Evolutionary conservation across 2,888 invertebrate genomes (phyloP).

Genomic region (Erpobdella octoculata): DNA sequence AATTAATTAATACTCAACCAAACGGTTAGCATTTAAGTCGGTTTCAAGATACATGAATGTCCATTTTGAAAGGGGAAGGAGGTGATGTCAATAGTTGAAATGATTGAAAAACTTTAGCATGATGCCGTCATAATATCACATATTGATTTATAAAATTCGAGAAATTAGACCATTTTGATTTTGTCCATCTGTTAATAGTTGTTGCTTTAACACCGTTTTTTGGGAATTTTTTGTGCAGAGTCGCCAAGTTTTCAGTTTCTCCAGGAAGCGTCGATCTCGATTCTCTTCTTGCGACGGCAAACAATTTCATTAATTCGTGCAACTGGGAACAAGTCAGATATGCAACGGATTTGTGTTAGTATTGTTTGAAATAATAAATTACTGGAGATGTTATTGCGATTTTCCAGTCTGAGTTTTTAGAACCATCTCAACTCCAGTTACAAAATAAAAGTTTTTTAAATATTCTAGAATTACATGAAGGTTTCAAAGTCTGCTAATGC

Average conservation of each 20-base stretch:
- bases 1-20: too few species aligned
- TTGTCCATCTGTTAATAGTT: too few species aligned
- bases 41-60: too few species aligned
- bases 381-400: background rate
- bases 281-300: constrained; percentile 67
- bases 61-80: too few species aligned
- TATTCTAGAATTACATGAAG: background rate
- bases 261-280: constrained; percentile 52
- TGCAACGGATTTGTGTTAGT: constrained; percentile 72
- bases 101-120: too few species aligned
- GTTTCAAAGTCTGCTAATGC: background rate
- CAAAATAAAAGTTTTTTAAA: background rate
- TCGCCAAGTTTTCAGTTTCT: constrained; percentile 49
- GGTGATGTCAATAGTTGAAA: too few species aligned
- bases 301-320: constrained; percentile 76
- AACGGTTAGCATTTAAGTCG: too few species aligned
- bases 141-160: too few species aligned
- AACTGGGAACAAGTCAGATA: constrained; percentile 82
- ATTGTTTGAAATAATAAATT: background rate
- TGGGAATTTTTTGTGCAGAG: constrained; percentile 39
- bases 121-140: too few species aligned
- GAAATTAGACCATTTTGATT: too few species aligned
- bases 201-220: too few species aligned
- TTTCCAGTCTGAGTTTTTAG: background rate
- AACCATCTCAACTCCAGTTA: background rate